Evolutionary conservation across 2,888 invertebrate genomes (phyloP).

Genomic region (Drosophila sordidapex): DNA sequence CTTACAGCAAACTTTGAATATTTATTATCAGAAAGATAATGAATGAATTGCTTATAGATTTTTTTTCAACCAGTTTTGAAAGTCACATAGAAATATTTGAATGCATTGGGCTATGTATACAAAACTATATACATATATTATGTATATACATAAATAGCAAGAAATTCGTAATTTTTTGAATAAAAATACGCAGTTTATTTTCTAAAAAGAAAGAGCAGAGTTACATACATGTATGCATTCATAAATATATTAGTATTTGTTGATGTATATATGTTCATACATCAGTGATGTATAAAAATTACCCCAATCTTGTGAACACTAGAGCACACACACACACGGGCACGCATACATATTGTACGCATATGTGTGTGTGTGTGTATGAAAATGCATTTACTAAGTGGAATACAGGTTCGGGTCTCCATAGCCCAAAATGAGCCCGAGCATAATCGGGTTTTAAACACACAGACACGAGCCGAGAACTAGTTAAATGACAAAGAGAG

Average conservation of each 20-base stretch:
- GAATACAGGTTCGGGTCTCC: slow-evolving; percentile 53
- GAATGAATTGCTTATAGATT: not conserved
- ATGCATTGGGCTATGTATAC: not conserved
- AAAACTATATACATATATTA: not conserved
- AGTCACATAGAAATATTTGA: not conserved
- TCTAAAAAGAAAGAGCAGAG: not conserved
- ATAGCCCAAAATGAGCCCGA: slow-evolving; percentile 40
- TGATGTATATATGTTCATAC: slow-evolving; percentile 15
- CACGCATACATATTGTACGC: slow-evolving; percentile 9
- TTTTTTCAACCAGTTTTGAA: not conserved
- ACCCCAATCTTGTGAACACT: slow-evolving; percentile 40
- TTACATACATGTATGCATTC: not conserved
- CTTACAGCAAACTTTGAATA: not conserved
- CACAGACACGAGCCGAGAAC: slow-evolving; percentile 34
- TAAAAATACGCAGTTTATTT: slow-evolving; percentile 1
- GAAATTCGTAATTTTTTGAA: not conserved
- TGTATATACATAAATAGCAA: not conserved
- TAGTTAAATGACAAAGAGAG: slow-evolving; percentile 29
- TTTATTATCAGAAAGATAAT: not conserved
- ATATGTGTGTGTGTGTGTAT: slow-evolving; percentile 14
- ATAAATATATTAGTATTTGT: not conserved
- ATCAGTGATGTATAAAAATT: slow-evolving; percentile 36
- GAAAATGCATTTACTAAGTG: slow-evolving; percentile 50
- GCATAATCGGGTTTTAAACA: slow-evolving; percentile 36
- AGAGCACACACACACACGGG: slow-evolving; percentile 28